Evolutionary conservation across 2,888 invertebrate species (phyloP), one percentile per base, ranked within the genome.

Genomic region (Holacanthella duospinosa): DNA sequence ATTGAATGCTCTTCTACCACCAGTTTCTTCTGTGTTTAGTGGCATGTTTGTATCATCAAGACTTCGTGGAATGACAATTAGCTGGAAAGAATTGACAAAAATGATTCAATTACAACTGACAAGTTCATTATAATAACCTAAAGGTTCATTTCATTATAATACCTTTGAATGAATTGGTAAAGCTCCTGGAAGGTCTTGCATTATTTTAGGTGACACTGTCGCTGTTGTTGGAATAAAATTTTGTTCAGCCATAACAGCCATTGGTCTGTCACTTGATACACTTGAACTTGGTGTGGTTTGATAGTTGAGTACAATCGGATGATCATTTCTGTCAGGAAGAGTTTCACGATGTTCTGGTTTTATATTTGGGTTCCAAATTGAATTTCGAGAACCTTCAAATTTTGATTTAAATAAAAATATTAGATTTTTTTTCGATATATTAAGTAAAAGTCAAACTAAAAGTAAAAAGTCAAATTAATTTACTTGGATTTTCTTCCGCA

Each of bases 151-250:
- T n/a, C n/a, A n/a, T n/a, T n/a, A 53, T 54, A 27, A 55, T 63
- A 73, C 73, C 69, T 71, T 73, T 48, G 73, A 73, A 59, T 71
- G 71, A 62, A 73, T 73, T 21, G 73, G 73, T 57, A 73, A 66
- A 36, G 73, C 71, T 61, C 70, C 68, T 44, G 73, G 73, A 44
- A 73, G 62, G 62, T 73, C 73, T 28, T 67, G 72, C 60, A 68
- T 63, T 2, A 71, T 70, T 57, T 71, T 72, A 4, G 66, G 54
- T n/a, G 72, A 70, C 21, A 70, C 70, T 6, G 68, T 70, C 16
- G 62, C 64, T 4, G 64, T 63, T 6, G 66, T 54, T 6, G 64
- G 63, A n/a, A 48, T 9, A 48, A 48, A 48, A 48, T 21, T 21
- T 48, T n/a, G 44, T 54, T 65, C 29, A 55, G 61, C 59, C 4